These are phyloP conservation scores for Hyalella azteca DNA, from an alignment of 2,888 invertebrate species.

Conservation along the genomic window DNA sequence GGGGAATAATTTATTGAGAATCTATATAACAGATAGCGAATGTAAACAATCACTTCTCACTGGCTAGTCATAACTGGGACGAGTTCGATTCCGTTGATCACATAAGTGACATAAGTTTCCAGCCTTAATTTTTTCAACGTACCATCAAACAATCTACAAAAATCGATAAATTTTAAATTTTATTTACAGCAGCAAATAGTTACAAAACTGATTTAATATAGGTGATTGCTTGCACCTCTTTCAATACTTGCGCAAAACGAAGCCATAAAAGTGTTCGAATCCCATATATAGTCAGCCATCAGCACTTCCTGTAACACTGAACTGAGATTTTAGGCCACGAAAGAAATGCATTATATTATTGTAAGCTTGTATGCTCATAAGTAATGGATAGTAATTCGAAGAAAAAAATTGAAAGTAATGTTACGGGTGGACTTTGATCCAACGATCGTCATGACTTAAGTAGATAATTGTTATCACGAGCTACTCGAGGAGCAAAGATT, in stretches of 20 bases:
- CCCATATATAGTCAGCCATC: not conserved
- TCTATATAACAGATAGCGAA: slow-evolving; percentile 6
- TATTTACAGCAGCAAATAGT: not conserved
- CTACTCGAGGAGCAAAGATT: too few species aligned
- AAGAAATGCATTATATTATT: too few species aligned
- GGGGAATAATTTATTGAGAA: not conserved
- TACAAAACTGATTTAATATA: not conserved
- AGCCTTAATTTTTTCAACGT: not conserved
- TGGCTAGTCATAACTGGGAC: slow-evolving; percentile 16
- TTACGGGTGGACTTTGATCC: too few species aligned
- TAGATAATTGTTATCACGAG: too few species aligned
- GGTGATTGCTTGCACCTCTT: not conserved
- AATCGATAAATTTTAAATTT: not conserved
- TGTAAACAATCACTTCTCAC: slow-evolving; percentile 25
- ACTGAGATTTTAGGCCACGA: too few species aligned
- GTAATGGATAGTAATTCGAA: too few species aligned
- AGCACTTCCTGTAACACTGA: slow-evolving; percentile 3
- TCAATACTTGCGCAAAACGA: not conserved
- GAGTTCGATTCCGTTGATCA: not conserved
- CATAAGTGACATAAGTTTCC: not conserved
- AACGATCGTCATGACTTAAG: too few species aligned
- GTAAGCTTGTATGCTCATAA: too few species aligned
- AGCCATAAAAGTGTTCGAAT: slow-evolving; percentile 32
- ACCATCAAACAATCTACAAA: not conserved
- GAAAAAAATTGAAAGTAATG: too few species aligned